Evolutionary conservation across 2,113 vertebrate genomes (phyloP).

Genomic region (Dasyurus viverrinus): DNA sequence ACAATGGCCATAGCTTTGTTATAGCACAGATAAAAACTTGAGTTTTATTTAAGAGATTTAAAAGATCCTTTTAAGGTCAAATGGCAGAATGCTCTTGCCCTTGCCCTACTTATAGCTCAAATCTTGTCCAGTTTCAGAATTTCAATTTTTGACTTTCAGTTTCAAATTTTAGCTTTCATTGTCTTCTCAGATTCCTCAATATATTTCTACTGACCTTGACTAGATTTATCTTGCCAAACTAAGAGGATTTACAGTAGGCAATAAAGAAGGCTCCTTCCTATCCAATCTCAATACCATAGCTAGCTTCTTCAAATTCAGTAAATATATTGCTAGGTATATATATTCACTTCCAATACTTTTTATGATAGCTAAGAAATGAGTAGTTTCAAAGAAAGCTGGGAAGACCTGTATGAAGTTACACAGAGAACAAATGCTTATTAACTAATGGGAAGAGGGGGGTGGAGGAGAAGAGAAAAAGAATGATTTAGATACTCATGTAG

Average conservation of each 20-base stretch:
- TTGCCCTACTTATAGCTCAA: background rate
- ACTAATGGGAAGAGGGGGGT: no score
- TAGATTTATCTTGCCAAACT: background rate
- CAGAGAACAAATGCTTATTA: background rate
- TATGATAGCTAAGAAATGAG: background rate
- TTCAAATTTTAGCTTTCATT: background rate
- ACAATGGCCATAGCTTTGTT: background rate
- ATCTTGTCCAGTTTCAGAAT: background rate
- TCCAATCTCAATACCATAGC: background rate
- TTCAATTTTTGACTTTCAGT: background rate
- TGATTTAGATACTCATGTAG: background rate
- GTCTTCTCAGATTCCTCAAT: background rate
- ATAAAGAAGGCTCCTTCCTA: background rate
- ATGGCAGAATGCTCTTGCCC: background rate
- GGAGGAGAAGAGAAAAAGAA: background rate
- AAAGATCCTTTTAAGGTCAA: background rate
- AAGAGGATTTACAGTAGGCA: slow-evolving; percentile 31
- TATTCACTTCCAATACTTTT: background rate
- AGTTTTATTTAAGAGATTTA: background rate
- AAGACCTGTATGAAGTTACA: background rate
- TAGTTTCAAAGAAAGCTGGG: background rate
- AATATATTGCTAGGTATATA: background rate
- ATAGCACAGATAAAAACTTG: background rate
- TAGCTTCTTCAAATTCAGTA: background rate
- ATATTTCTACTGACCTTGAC: background rate